These are phyloP conservation scores for Dolichopus griseipennis DNA, from an alignment of 2,888 invertebrate genomes.

Conservation along the genomic window DNA sequence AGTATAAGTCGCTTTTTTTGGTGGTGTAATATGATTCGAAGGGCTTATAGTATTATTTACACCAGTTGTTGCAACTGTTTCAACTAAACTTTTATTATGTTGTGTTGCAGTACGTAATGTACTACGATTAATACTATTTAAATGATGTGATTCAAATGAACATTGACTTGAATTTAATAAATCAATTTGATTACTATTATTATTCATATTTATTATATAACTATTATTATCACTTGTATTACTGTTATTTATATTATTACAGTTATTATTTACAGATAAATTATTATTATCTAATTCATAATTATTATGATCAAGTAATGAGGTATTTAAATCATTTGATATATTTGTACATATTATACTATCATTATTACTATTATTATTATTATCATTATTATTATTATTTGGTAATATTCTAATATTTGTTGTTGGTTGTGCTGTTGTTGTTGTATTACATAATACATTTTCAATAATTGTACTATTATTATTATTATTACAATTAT, in stretches of 20 bases:
- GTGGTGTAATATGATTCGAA: conserved; percentile 7
- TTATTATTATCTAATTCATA: conserved; percentile 2
- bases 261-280: not conserved
- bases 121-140: not conserved
- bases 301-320: not conserved
- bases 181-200: not conserved
- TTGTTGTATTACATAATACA: not conserved
- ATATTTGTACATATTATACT: not conserved
- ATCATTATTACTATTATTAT: not conserved
- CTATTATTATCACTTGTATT: too few relatives aligned
- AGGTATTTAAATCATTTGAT: not conserved
- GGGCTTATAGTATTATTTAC: not conserved
- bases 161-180: conserved; percentile 18
- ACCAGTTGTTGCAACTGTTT: conserved; percentile 13
- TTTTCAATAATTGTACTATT: not conserved
- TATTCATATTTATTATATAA: not conserved
- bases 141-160: conserved; percentile 13
- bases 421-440: not conserved
- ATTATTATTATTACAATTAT: not conserved
- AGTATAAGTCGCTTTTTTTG: not conserved
- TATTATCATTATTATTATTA: not conserved
- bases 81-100: not conserved
- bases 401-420: not conserved
- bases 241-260: not conserved
- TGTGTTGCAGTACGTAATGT: not conserved